phyloP scores from a whole-genome alignment of 2,797 vertebrate genomes.

The Chrysocyon brachyurus region DNA sequence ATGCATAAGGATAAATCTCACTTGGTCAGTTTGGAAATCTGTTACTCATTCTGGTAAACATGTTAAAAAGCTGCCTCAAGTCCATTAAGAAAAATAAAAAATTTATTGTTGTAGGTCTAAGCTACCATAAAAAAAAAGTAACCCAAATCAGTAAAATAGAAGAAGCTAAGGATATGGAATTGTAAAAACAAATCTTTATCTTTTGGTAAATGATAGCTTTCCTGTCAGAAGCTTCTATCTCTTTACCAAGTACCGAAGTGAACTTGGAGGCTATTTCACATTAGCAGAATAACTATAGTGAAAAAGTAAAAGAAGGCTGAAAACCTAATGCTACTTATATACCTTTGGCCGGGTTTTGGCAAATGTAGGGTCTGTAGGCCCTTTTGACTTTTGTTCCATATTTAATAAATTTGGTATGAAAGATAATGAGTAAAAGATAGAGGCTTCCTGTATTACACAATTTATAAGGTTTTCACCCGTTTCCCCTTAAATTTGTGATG shows the following conservation, averaged over 20 bases:
- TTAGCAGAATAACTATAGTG: background rate
- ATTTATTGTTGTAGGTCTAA: background rate
- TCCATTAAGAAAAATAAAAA: background rate
- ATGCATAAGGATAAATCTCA: background rate
- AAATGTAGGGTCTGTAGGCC: background rate
- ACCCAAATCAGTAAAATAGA: background rate
- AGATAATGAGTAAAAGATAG: background rate
- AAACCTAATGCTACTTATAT: background rate
- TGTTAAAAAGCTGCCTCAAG: background rate
- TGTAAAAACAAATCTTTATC: background rate
- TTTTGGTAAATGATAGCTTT: conserved; percentile 13
- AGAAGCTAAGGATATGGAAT: background rate
- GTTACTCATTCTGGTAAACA: background rate
- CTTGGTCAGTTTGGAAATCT: background rate
- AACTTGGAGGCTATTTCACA: background rate
- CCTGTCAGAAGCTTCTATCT: background rate
- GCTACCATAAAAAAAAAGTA: background rate
- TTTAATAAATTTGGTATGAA: background rate
- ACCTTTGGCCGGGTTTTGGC: background rate
- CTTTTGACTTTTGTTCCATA: background rate
- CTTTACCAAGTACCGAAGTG: background rate
- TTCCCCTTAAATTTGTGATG: background rate
- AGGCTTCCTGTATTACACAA: background rate
- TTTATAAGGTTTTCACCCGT: background rate
- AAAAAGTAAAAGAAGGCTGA: background rate